Conservation (phyloP, 1,140 invertebrate genomes). For the Dufourea novaeangliae region DNA sequence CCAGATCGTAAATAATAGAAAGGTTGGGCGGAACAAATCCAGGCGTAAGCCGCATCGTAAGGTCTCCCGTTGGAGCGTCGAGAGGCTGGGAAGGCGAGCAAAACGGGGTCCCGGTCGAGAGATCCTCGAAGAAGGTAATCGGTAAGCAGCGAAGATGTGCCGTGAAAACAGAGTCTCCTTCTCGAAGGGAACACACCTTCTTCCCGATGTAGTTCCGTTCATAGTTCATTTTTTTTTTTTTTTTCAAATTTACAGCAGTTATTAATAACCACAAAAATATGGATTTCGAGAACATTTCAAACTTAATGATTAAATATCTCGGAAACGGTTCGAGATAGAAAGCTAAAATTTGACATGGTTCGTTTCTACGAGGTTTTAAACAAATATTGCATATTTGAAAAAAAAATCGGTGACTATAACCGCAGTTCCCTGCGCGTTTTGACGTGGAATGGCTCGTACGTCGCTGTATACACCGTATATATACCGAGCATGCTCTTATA, state of each 20-base stretch:
- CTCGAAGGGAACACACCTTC: constrained; percentile 45
- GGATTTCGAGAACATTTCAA: too few species aligned
- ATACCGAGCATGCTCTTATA: constrained; percentile 63
- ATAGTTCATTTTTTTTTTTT: too few species aligned
- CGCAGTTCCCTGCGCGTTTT: too few species aligned
- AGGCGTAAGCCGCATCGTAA: constrained; percentile 5
- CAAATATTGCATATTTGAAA: too few species aligned
- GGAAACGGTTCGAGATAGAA: too few species aligned
- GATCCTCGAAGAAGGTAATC: constrained; percentile 47
- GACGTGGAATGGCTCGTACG: constrained; percentile 1
- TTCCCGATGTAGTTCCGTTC: constrained; percentile 53
- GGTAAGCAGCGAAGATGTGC: constrained; percentile 31
- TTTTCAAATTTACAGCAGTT: too few species aligned
- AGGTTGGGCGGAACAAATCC: constrained; percentile 17
- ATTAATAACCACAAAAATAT: too few species aligned
- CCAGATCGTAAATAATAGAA: constrained; percentile 27
- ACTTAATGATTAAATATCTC: too few species aligned
- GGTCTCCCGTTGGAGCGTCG: not conserved
- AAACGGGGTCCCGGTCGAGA: not conserved
- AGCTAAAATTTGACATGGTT: too few species aligned
- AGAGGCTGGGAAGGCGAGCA: not conserved
- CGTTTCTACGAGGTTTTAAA: too few species aligned
- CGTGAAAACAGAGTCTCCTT: constrained; percentile 27
- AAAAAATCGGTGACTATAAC: too few species aligned
- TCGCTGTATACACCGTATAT: constrained; percentile 19